Evolutionary conservation across 2,797 vertebrate species (phyloP).

Genomic region (Anguilla marmorata): DNA sequence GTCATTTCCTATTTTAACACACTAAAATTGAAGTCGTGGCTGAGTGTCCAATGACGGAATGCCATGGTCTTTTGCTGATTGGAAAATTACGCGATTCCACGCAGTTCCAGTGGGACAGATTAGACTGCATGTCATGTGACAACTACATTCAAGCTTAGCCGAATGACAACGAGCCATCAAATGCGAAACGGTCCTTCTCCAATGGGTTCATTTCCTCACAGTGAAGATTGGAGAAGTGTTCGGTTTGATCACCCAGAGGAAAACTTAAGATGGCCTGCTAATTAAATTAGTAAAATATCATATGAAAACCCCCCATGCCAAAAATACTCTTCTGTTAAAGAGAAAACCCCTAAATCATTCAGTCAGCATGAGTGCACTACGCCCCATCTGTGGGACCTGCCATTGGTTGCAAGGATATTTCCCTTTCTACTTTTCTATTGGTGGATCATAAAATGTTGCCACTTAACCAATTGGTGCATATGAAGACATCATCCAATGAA

Average conservation of each 20-base stretch:
- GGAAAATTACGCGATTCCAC: background rate
- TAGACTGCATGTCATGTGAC: background rate
- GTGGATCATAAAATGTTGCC: background rate
- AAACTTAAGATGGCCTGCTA: background rate
- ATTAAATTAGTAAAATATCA: background rate
- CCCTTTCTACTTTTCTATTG: background rate
- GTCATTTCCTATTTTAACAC: background rate
- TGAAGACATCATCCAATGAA: background rate
- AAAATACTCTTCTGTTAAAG: background rate
- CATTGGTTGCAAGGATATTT: background rate
- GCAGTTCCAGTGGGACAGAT: background rate
- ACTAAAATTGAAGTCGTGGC: background rate
- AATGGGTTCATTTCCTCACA: background rate
- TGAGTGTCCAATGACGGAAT: background rate
- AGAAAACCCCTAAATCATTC: background rate
- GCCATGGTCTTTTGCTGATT: background rate
- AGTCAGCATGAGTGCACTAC: background rate
- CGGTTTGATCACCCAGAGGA: background rate
- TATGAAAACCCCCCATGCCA: background rate
- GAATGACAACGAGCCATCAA: background rate
- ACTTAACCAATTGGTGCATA: background rate
- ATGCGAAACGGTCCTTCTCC: background rate
- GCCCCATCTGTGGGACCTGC: no score
- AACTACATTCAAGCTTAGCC: background rate
- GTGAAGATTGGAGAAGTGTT: background rate